Evolutionary conservation across 2,113 vertebrate genomes (phyloP), one percentile per base, ranked within the genome.

Genomic region (Pholis gunnellus): DNA sequence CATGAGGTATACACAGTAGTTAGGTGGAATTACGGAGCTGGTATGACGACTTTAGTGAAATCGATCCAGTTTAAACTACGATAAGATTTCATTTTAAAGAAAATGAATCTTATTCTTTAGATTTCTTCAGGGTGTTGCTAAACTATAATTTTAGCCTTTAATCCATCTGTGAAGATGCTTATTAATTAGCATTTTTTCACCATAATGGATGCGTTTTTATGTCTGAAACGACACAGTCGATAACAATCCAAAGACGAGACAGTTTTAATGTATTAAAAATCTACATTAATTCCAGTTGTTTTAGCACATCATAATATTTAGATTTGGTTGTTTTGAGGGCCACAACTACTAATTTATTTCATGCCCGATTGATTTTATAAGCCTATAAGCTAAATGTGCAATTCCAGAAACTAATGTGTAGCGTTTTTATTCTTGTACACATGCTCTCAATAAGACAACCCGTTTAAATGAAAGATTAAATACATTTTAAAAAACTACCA

Each of bases 1-100:
- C 54, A 34, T 78, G 85, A 44, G 88, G 69, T 76, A 11, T 9
- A 34, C 1, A 42, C 18, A 52, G 27, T 1, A 18, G 29, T 18
- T 5, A 77, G 5, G 48, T 27, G 4, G 8, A 25, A 74, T 15
- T 6, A 36, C 1, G 40, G 9, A 14, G 3, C 7, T 17, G 65
- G 10, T 5, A n/a, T 1, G 29, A 18, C 31, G 6, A 52, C 73
- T 36, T 64, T 0, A 74, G 73, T 20, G 8, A 38, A 42, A 56
- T 22, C 2, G 27, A 22, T 66, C 73, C 73, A 5, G 44, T 38
- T 65, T 9, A 1, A n/a, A 3, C 9, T 10, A 6, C 4, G 2
- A 34, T 17, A 25, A n/a, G 29, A 48, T 36, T 63, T 22, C 0
- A 42, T 10, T 29, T 27, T 29, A 15, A 31, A 34, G 2, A 20